Percentiles rank a stretch among this genome's conserved stretches.
Conservation (phyloP, 92 coral and sea anemone genomes). For the Chrysogorgia sp. region DNA sequence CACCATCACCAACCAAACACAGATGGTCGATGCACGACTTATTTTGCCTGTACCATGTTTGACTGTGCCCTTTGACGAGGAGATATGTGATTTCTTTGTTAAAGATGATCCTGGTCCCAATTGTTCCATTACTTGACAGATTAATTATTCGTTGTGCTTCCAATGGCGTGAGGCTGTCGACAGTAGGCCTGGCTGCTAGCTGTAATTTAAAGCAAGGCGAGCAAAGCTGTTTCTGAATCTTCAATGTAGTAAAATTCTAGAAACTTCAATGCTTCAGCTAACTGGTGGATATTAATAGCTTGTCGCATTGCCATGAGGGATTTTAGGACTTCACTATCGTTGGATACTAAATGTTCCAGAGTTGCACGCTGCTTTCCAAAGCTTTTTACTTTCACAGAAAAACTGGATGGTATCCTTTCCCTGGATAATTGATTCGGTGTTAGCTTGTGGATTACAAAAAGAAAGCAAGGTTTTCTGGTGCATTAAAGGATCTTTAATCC, state of each 20-base stretch:
- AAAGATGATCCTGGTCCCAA: slow-evolving; percentile 28
- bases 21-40: slow-evolving; percentile 30
- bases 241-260: slow-evolving; percentile 31
- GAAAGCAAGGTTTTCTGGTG: too few relatives aligned
- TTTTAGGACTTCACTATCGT: slow-evolving; percentile 47
- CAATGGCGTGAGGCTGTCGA: slow-evolving; percentile 34
- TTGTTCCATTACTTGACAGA: slow-evolving; percentile 37
- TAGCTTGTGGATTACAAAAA: too few relatives aligned
- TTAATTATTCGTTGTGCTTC: slow-evolving; percentile 23
- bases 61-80: slow-evolving; percentile 41
- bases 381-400: slow-evolving; percentile 33
- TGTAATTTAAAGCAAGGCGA: slow-evolving; percentile 39
- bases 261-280: slow-evolving; percentile 28
- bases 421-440: too few relatives aligned
- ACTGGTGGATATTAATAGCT: slow-evolving; percentile 30
- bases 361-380: slow-evolving; percentile 33
- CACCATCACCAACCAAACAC: slow-evolving; percentile 7
- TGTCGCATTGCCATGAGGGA: slow-evolving; percentile 42
- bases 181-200: background rate
- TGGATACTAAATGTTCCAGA: too few relatives aligned
- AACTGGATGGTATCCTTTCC: too few relatives aligned
- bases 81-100: slow-evolving; percentile 29
- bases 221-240: slow-evolving; percentile 27
- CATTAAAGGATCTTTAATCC: too few relatives aligned
- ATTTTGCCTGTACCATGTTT: slow-evolving; percentile 27